Evolutionary conservation across 2,797 vertebrate species (phyloP).

Genomic region (Odontamblyopus lacepedii): DNA sequence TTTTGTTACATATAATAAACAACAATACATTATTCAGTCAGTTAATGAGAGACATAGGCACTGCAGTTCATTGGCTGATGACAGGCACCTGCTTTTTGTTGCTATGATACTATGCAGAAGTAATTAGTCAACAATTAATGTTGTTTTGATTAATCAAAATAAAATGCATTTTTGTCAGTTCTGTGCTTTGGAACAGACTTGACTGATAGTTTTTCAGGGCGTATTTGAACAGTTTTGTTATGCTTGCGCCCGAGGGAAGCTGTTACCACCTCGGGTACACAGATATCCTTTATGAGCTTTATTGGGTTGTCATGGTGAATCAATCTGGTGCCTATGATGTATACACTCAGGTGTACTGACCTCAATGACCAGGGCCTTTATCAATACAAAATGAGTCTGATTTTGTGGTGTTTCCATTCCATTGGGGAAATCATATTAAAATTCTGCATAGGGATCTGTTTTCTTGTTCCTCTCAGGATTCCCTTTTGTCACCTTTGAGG

Average conservation of each 20-base stretch:
- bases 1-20: not conserved
- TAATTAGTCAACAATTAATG: not conserved
- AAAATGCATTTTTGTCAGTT: not conserved
- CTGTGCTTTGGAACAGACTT: not conserved
- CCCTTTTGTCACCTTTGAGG: conserved; percentile 16
- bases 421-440: conserved; percentile 10
- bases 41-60: not conserved
- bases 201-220: not conserved
- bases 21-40: not conserved
- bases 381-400: not conserved
- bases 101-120: conserved; percentile 7
- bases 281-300: not conserved
- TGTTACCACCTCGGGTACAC: not conserved
- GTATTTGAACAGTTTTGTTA: not conserved
- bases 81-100: conserved; percentile 5
- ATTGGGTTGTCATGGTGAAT: not conserved
- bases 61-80: not conserved
- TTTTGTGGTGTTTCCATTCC: not conserved
- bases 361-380: not conserved
- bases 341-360: not conserved
- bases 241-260: not conserved
- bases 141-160: not conserved
- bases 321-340: not conserved
- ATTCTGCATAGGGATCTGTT: conserved; percentile 22
- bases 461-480: conserved; percentile 21